Conservation (phyloP, 2,113 vertebrate species). For the Dicentrarchus labrax region DNA sequence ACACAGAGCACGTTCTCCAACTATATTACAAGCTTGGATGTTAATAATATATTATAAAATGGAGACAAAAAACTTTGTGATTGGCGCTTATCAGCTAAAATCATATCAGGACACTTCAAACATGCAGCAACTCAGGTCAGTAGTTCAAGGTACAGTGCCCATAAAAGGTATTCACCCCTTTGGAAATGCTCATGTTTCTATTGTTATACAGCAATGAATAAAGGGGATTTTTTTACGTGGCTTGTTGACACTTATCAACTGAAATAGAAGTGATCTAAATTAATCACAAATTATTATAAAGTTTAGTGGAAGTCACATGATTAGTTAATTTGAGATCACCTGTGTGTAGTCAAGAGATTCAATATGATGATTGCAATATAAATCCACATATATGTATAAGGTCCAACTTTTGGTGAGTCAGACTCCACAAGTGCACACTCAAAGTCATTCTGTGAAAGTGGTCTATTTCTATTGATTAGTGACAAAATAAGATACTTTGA, state of each 20-base stretch:
- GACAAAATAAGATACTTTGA: no score
- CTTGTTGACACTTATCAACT: neutral
- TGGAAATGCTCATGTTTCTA: neutral
- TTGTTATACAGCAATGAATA: neutral
- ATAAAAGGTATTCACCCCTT: neutral
- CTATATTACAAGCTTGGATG: neutral
- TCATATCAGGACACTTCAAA: neutral
- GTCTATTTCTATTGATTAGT: no score
- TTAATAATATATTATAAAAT: slow-evolving; percentile 8
- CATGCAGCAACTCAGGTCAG: slow-evolving; percentile 7
- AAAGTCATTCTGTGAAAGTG: no score
- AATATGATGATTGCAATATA: neutral
- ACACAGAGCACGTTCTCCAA: neutral
- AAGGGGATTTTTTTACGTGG: neutral
- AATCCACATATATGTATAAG: neutral
- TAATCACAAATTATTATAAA: neutral
- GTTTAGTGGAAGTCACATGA: neutral
- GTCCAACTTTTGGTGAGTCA: neutral
- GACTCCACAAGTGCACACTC: no score
- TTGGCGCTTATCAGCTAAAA: neutral
- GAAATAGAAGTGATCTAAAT: neutral
- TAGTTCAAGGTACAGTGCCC: neutral
- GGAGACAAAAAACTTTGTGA: neutral
- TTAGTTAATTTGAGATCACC: neutral
- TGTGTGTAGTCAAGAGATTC: neutral